Evolutionary conservation across 1,140 invertebrate species (phyloP), one percentile per base, ranked within the genome.

Genomic region (Drosophila obscura): DNA sequence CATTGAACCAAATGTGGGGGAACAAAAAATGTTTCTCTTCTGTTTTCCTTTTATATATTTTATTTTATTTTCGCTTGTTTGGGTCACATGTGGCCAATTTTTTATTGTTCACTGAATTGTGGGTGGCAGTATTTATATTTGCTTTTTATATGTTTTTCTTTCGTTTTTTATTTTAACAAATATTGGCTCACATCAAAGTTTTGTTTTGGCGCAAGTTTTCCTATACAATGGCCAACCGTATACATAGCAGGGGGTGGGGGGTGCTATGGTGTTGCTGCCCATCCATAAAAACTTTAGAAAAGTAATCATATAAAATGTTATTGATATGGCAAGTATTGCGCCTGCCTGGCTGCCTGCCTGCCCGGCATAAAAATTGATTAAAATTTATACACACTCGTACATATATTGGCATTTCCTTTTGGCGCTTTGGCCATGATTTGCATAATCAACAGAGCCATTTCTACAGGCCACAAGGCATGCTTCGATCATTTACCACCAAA

Each of bases 291-390:
- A 85, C 78, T 87, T 85, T 82, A 82, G 78, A 85, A 85, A 85
- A 87, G 78, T 85, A 85, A 82, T 85, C 82, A 78, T 76, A 85
- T 85, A 82, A 85, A 85, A 85, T 88, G 74, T 82, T 85, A 85
- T 85, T 85, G 74, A 75, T 81, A 85, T 85, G 74, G 59, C 66
- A 87, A 39, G 65, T 56, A 63, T 57, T 65, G 55, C 45, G 49
- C 57, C 53, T 39, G 19, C 26, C 6, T 8, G 19, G 19, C 6
- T 8, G 24, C 5, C 19, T 13, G 28, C 66, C 49, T 31, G 44
- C 58, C 46, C 73, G 26, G 55, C 80, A 80, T 85, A 71, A 62
- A 75, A 85, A 81, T 75, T 85, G 62, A 85, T 81, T 87, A 85
- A 85, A 85, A 72, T 67, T 72, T 67, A 72, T 55, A 61, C 31